Percentiles rank a stretch among this genome's conserved stretches.
Evolutionary conservation across 2,797 vertebrate genomes (phyloP).

Genomic region (Dendrocincla fuliginosa): DNA sequence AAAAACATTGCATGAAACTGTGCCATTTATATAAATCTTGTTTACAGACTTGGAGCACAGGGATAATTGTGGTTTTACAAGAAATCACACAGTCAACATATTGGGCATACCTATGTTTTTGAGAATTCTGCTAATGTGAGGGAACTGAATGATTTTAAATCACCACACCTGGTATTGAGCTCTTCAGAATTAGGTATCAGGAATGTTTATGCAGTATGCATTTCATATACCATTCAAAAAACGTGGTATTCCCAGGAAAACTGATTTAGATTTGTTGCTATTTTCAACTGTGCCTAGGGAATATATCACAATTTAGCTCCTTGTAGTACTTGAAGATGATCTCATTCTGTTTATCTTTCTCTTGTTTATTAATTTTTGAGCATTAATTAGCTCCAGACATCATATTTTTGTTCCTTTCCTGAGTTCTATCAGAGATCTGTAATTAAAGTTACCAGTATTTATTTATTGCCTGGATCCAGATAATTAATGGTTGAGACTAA

Average conservation of each 20-base stretch:
- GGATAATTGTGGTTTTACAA: background rate
- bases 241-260: background rate
- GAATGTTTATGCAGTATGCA: background rate
- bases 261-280: background rate
- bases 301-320: background rate
- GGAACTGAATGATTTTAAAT: background rate
- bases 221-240: background rate
- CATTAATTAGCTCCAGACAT: background rate
- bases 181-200: background rate
- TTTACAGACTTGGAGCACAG: background rate
- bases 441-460: background rate
- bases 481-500: background rate
- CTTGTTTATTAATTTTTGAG: background rate
- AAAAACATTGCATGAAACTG: background rate
- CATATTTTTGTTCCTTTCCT: background rate
- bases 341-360: conserved; percentile 15
- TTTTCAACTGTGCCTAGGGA: background rate
- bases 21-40: conserved; percentile 21
- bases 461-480: background rate
- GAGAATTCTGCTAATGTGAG: background rate
- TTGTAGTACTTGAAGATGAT: background rate
- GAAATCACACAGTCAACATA: background rate
- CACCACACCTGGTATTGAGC: background rate
- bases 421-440: background rate
- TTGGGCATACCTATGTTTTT: background rate